phyloP scores from a whole-genome alignment of 2,113 vertebrate genomes.

The Eublepharis macularius region DNA sequence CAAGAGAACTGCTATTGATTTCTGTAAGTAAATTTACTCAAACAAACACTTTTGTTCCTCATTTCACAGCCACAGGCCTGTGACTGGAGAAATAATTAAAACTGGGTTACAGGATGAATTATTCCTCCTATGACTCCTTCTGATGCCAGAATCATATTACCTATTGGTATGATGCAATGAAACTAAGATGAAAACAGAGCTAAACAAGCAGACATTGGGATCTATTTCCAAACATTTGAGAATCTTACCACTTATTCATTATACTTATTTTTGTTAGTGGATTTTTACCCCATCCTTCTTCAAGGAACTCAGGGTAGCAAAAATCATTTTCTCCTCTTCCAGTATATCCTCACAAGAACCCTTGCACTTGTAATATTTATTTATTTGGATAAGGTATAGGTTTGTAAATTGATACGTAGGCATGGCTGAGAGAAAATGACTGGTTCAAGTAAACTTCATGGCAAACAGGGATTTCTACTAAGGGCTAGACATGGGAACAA shows the following conservation, averaged over 20 bases:
- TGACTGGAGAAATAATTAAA: background rate
- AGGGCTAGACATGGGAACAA: no score
- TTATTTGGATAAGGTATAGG: no score
- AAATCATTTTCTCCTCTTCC: no score
- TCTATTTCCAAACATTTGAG: background rate
- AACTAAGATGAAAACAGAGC: background rate
- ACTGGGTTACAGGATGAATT: background rate
- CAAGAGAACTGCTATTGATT: background rate
- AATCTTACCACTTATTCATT: background rate
- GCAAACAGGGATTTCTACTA: no score
- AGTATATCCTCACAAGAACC: no score
- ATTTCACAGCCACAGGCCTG: background rate
- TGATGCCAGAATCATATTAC: background rate
- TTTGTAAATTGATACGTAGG: no score
- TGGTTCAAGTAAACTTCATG: no score
- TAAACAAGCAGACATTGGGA: background rate
- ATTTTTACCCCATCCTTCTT: no score
- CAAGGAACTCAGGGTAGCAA: no score
- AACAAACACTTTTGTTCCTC: accelerated
- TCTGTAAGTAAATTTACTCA: background rate
- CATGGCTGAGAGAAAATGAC: no score
- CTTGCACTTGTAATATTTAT: no score
- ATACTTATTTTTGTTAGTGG: no score
- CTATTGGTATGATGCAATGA: background rate
- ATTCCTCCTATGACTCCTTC: background rate